Percentiles rank a stretch among this genome's conserved stretches.
phyloP scores from a whole-genome alignment of 2,113 vertebrate species.

The Boulengeromyrus knoepffleri region DNA sequence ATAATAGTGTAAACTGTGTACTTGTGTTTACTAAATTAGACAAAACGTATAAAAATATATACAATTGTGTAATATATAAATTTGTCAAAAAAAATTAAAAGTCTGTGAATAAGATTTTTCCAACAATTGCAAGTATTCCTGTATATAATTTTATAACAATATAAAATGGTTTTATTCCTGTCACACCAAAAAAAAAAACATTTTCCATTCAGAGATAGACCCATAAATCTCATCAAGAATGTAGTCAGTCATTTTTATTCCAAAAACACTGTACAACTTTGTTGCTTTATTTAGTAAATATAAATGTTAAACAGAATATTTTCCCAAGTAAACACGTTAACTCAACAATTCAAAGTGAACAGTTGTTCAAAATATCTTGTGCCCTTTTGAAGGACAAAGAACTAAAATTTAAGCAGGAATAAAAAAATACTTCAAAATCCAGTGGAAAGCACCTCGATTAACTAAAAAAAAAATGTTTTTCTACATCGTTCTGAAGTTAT shows the following conservation, averaged over 20 bases:
- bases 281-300: constrained; percentile 9
- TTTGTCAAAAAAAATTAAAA: neutral
- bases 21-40: neutral
- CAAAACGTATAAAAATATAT: neutral
- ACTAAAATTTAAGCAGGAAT: neutral
- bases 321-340: constrained; percentile 26
- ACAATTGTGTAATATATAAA: neutral
- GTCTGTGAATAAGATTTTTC: neutral
- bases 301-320: constrained; percentile 33
- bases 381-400: constrained; percentile 19
- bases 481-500: neutral
- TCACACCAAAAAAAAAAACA: neutral
- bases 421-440: neutral
- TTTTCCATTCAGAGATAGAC: neutral
- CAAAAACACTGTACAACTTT: neutral
- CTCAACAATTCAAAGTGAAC: neutral
- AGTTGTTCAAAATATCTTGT: constrained; percentile 26
- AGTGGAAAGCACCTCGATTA: neutral
- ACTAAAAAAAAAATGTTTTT: neutral
- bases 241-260: constrained; percentile 16
- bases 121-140: neutral
- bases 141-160: neutral
- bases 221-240: neutral
- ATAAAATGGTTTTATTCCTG: neutral
- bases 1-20: neutral